Evolutionary conservation across 2,797 vertebrate genomes (phyloP), one percentile per base, ranked within the genome.

Genomic region (Rhinophrynus dorsalis): DNA sequence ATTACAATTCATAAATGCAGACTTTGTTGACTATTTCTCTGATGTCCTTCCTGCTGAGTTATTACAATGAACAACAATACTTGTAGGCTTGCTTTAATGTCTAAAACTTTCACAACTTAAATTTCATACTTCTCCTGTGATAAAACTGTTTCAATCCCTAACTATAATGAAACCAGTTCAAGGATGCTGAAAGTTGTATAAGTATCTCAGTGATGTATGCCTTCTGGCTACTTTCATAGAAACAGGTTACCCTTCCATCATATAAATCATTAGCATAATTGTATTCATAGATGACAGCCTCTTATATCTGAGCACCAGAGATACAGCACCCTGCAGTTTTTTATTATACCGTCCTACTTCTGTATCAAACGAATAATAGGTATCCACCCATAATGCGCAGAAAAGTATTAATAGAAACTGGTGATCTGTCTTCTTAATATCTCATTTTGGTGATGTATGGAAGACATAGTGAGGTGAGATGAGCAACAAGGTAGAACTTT

Each of bases 311-410:
- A 58, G 30, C 44, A 44, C 40, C 54, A 65, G 50, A 52, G 45
- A 58, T 56, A 17, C 54, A 52, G 69, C 61, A 59, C 61, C 50
- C 44, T 65, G 61, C 45, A 65, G 69, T 65, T 72, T 72, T 59
- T 58, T 64, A 65, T 72, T 65, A 72, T 65, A 51, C 54, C 45
- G 45, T 72, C 61, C 69, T 72, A 72, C 69, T 72, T 72, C 51
- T 72, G 61, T 44, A 64, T 71, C 51, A 64, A 48, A 71, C 51
- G 5, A 71, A 30, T 64, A 65, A 72, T 65, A 72, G 35, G 69
- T 58, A 65, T 72, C 24, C 61, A 72, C 69, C 61, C 45, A 59
- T 65, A 65, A 58, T 65, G 27, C 27, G 44, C 24, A 50, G 33
- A 30, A 72, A 23, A 42, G 27, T 65, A 72, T 65, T 64, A 58